Conservation (phyloP, 2,113 vertebrate genomes). For the Salminus brasiliensis region DNA sequence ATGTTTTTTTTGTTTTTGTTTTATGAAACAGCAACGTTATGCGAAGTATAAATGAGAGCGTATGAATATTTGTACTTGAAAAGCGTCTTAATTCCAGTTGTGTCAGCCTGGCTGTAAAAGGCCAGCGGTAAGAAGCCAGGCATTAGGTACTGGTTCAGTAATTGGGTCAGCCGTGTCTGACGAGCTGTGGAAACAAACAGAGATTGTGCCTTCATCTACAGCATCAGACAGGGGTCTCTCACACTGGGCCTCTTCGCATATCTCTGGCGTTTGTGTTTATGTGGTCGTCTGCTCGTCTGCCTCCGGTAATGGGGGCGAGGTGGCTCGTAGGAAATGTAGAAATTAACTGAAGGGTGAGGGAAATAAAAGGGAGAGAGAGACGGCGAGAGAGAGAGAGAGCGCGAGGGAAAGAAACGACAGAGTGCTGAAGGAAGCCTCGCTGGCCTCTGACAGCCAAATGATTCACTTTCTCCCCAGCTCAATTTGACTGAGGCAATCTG, state of each 20-base stretch:
- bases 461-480: constrained; percentile 36
- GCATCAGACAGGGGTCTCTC: background rate
- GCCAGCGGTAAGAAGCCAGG: background rate
- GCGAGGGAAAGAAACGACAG: background rate
- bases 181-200: background rate
- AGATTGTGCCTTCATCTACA: background rate
- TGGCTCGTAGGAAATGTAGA: constrained; percentile 26
- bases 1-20: no score
- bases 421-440: constrained; percentile 18
- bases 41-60: no score
- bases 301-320: constrained; percentile 24
- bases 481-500: constrained; percentile 14
- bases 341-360: constrained; percentile 49
- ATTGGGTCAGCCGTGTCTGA: background rate
- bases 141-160: constrained; percentile 17
- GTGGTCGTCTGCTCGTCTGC: background rate
- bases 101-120: constrained; percentile 2
- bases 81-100: background rate
- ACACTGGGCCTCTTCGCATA: background rate
- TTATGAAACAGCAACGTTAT: no score
- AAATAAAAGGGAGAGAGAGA: constrained; percentile 38
- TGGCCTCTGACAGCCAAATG: constrained; percentile 19
- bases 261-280: background rate
- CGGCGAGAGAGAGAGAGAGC: constrained; percentile 10
- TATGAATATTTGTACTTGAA: background rate